Base-by-base conservation (phyloP, 2,888 invertebrate genomes). In the Parnassius glacialis region DNA sequence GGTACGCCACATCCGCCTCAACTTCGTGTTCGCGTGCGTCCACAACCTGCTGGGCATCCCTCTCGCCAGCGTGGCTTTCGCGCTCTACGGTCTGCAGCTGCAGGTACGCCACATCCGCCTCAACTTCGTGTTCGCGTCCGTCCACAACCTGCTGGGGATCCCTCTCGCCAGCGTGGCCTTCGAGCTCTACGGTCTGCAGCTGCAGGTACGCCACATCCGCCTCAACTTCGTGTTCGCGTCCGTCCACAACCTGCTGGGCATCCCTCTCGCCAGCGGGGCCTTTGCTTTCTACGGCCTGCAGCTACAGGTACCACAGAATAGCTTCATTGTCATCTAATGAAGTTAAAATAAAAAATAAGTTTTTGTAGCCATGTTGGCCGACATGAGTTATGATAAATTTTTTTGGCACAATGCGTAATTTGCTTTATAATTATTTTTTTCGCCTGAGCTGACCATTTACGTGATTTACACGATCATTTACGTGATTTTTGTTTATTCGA, bases 31-130 rank as follows among this genome's bases (percentile, higher is more conserved):
- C 84, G 99, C 99, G 60, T 97, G 97, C 79, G 94, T 99, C 74
- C 99, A 99, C 92, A 99, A 99, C 90, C 77, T 99, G 58, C 88
- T 97, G 65, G 99, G 99, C 16, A 99, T 99, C 67, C 99, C 99
- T 1, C 92, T 99, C 60, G 99, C 99, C 1, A 99, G 99, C 61
- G 99, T 99, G 12, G 94, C 95, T 9, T 95, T 97, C 73, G 96
- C 95, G 52, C 93, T 95, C 42, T 93, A 95, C 67, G 96, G 97
- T 0, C 90, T 97, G 59, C 94, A 95, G 72, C 81, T 97, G 52
- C 94, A 94, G 81, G 93, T 93, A 11, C 3, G 25, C n/a, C n/a
- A n/a, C 69, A 98, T 98, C 61, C 84, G 98, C 13, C 92, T 98
- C 63, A 99, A 99, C 91, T 99, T 99, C 81, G 79, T 99, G 43